A percentile compares a stretch with the other conserved stretches of the same genome.
Evolutionary conservation across 2,113 vertebrate species (phyloP).

Genomic region (Motacilla tschutschensis): DNA sequence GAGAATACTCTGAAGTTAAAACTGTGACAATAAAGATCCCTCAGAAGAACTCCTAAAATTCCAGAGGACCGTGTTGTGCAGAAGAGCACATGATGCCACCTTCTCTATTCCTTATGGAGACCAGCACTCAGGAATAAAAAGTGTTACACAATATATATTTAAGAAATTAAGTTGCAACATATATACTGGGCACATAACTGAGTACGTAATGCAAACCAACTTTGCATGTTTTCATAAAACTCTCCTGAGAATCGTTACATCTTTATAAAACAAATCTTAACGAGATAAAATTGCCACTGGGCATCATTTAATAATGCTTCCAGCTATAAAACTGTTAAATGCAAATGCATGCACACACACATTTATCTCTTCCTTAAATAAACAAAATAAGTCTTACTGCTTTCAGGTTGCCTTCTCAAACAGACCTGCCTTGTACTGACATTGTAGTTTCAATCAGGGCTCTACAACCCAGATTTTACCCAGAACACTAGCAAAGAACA

Average conservation of each 20-base stretch:
- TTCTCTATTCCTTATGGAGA: slow-evolving; percentile 61
- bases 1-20: slow-evolving; percentile 96
- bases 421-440: not conserved
- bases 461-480: slow-evolving; percentile 31
- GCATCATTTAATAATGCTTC: not conserved
- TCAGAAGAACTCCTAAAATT: slow-evolving; percentile 90
- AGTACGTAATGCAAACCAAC: slow-evolving; percentile 1
- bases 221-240: slow-evolving; percentile 34
- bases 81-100: slow-evolving; percentile 27
- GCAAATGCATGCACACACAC: slow-evolving; percentile 23
- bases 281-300: slow-evolving; percentile 26
- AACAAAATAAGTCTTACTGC: slow-evolving; percentile 5
- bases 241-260: slow-evolving; percentile 19
- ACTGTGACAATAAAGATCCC: slow-evolving; percentile 96
- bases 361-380: slow-evolving; percentile 37
- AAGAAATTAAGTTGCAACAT: slow-evolving; percentile 45
- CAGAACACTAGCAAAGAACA: slow-evolving; percentile 37
- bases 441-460: not conserved
- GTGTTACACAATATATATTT: slow-evolving; percentile 61
- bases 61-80: slow-evolving; percentile 4
- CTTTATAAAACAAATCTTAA: slow-evolving; percentile 22
- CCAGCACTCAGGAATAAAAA: slow-evolving; percentile 71
- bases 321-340: slow-evolving; percentile 18
- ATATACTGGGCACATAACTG: slow-evolving; percentile 33
- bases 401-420: slow-evolving; percentile 28